Base-by-base conservation (phyloP, 2,797 vertebrate species). In the Aphelocoma californica region DNA sequence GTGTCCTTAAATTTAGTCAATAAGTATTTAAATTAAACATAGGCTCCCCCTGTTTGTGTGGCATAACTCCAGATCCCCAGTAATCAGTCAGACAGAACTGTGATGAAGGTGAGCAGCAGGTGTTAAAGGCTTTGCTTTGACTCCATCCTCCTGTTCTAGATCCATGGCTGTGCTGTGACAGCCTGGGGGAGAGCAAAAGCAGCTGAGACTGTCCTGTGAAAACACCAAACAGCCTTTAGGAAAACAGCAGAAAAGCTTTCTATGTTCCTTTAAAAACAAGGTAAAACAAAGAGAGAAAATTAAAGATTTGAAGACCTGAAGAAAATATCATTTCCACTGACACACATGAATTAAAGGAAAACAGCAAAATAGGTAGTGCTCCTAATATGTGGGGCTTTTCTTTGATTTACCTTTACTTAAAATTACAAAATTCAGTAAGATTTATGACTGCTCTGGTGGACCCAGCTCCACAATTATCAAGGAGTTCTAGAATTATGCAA, bases 41-140 rank as follows among this genome's bases (percentile, higher is more conserved):
- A 66, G 40, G 3, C 4, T n/a, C 36, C 34, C 31, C 12, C 25
- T 58, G 25, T 26, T 64, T 31, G n/a, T 26, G 20, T 36, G 32
- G 29, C 45, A 10, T 7, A 32, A 4, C 40, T 40, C 29, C 34
- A 47, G 40, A 34, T 25, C 17, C 29, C 14, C 64, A 47, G 19
- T 2, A 12, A 17, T 24, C n/a, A 38, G 28, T 1, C 1, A 3
- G 72, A 45, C 47, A 69, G n/a, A 25, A 1, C 6, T 15, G n/a
- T 38, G 64, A 5, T 14, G 17, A 15, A 1, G 10, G 34, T 19
- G 45, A 47, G 16, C 56, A 85, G 24, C 24, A 77, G 56, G 16
- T 4, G 2, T 28, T 25, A 21, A 60, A 85, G 65, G 9, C 23
- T 84, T 44, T 67, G 6, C 28, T 34, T n/a, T 26, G 29, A 18